Base-by-base conservation (phyloP, 2,113 vertebrate genomes). In the Oryzias woworae region DNA sequence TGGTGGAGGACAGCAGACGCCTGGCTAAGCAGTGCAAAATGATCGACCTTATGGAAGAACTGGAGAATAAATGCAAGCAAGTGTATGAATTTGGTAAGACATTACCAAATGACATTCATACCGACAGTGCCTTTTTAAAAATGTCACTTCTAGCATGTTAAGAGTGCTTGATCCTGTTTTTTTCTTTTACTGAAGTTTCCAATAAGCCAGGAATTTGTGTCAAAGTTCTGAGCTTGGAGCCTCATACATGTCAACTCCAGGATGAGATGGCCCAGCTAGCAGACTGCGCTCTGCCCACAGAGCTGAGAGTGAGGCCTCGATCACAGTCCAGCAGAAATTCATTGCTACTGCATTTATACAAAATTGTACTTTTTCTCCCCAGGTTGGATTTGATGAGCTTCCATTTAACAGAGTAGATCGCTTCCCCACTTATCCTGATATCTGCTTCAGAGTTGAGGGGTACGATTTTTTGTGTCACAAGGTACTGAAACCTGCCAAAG, bases 11-110 rank as follows among this genome's bases (percentile, higher is more conserved):
- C 67, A 96, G 94, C 62, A 95, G 94, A 77, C 91, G 95, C 52
- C 87, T 99, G 52, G 96, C 96, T 62, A 98, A 96, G 77, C 97
- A 99, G 89, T 99, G 96, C 79, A 94, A 94, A 69, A 93, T 98
- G 80, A 84, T 92, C 51, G 93, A 93, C 70, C 93, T 99, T 56
- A 96, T 98, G 0, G 88, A 94, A 1, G 94, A 95, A 75, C 91
- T 99, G 81, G 95, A 98, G 80, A 94, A 90, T 80, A 96, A 96
- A 83, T 95, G 94, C 64, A 96, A 95, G 88, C 94, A 96, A 78
- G 92, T 97, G 59, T 95, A 95, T 61, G 94, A 97, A 75, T 99
- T 97, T 68, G 95, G 97, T 96, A 92, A 87, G 94, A 36, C 3
- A 7, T 4, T 22, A 1, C 20, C 51, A 5, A 17, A 58, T 62